These are phyloP conservation scores for Palloptera scutellata DNA, from an alignment of 2,888 invertebrate species.

Conservation along the genomic window DNA sequence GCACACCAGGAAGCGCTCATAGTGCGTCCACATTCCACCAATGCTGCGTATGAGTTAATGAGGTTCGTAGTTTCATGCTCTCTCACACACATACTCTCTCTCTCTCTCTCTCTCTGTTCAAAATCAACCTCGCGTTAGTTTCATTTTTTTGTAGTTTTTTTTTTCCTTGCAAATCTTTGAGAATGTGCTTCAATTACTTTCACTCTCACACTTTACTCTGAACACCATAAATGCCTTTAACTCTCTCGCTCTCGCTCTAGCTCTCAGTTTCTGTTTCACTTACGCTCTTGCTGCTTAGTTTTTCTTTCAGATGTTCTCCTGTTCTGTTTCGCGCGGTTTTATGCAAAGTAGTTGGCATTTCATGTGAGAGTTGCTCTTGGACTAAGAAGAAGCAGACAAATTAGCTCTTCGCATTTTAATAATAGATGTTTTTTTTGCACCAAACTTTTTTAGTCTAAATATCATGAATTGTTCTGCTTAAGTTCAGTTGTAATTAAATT, in stretches of 20 bases:
- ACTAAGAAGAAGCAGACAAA: too few species aligned
- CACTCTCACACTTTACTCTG: not conserved
- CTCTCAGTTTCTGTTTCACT: not conserved
- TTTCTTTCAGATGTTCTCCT: too few species aligned
- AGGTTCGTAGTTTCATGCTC: slow-evolving; percentile 54
- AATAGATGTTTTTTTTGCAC: too few species aligned
- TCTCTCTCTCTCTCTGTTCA: not conserved
- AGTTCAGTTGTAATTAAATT: too few species aligned
- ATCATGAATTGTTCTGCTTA: too few species aligned
- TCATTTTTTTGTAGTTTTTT: slow-evolving; percentile 2
- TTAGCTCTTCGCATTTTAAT: too few species aligned
- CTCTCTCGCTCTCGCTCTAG: not conserved
- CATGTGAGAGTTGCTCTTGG: too few species aligned
- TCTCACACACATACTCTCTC: slow-evolving; percentile 12
- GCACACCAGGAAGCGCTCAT: slow-evolving; percentile 38
- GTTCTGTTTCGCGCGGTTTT: too few species aligned
- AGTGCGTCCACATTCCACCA: slow-evolving; percentile 55
- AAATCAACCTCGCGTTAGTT: slow-evolving; percentile 4
- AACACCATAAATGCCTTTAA: too few species aligned
- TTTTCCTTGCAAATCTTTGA: not conserved
- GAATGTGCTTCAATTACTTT: not conserved
- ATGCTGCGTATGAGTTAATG: slow-evolving; percentile 57
- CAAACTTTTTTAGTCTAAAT: too few species aligned
- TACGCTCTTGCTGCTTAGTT: not conserved
- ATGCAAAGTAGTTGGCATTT: too few species aligned